Percentiles rank a stretch among this genome's conserved stretches.
These are phyloP conservation scores for Apis florea DNA, from an alignment of 1,140 invertebrate genomes.

Conservation along the genomic window DNA sequence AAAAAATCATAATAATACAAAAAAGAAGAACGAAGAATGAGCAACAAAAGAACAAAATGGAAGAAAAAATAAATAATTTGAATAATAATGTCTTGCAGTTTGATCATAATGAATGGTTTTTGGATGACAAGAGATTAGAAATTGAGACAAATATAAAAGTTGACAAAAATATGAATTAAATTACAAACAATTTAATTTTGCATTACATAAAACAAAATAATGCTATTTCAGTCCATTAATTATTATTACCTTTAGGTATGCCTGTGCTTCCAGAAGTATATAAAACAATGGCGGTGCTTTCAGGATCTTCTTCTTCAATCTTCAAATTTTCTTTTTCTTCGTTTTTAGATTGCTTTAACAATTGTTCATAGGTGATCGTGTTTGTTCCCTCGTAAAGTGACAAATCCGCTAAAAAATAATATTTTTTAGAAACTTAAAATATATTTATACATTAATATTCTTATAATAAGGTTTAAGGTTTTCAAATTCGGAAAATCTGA, in stretches of 20 bases:
- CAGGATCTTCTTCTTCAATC: slow-evolving; percentile 66
- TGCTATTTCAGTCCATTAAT: too few species aligned
- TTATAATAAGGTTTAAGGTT: too few species aligned
- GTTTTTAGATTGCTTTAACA: slow-evolving; percentile 77
- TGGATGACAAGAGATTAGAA: too few species aligned
- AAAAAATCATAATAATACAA: neutral
- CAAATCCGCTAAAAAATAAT: slow-evolving; percentile 64
- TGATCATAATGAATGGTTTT: too few species aligned
- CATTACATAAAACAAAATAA: neutral
- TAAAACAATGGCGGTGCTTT: slow-evolving; percentile 87
- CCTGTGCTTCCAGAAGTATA: slow-evolving; percentile 97
- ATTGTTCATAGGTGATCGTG: slow-evolving; percentile 77
- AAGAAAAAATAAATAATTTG: neutral
- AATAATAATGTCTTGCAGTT: neutral
- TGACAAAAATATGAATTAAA: too few species aligned
- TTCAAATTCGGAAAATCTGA: too few species aligned
- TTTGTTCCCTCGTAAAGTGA: slow-evolving; percentile 73
- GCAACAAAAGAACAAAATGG: neutral
- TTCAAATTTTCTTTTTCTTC: slow-evolving; percentile 72
- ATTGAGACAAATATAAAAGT: too few species aligned
- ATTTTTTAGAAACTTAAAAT: neutral
- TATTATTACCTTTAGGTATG: slow-evolving; percentile 88
- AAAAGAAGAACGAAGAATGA: neutral
- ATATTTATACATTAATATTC: too few species aligned
- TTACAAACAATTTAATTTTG: too few species aligned